Evolutionary conservation across 2,797 vertebrate species (phyloP).

Genomic region (Petrocephalus sullivani): DNA sequence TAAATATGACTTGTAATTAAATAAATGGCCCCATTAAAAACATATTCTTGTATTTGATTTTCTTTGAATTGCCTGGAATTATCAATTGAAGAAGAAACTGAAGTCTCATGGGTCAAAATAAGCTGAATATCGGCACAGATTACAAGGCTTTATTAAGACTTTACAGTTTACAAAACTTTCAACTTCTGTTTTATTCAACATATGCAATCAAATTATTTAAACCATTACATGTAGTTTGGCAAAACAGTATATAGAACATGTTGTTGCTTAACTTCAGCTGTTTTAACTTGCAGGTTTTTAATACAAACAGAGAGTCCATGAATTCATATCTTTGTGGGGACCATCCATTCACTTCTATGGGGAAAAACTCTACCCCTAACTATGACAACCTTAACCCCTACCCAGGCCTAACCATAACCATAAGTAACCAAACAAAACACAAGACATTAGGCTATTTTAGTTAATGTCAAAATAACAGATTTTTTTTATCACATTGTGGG

Average conservation of each 20-base stretch:
- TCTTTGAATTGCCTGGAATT: neutral
- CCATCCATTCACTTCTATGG: neutral
- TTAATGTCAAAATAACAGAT: neutral
- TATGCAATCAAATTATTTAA: neutral
- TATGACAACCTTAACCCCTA: neutral
- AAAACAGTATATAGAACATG: neutral
- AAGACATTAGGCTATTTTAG: neutral
- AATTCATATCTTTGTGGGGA: neutral
- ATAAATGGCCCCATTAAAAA: conserved; percentile 51
- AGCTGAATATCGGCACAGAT: neutral
- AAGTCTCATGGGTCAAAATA: neutral
- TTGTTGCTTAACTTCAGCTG: neutral
- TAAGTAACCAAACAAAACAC: neutral
- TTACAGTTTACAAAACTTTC: neutral
- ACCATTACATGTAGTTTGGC: neutral
- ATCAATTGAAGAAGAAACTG: neutral
- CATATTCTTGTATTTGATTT: neutral
- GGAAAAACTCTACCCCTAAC: neutral
- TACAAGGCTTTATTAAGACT: neutral
- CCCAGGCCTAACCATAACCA: neutral
- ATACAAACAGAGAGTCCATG: neutral
- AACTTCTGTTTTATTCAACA: neutral
- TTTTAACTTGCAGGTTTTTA: neutral
- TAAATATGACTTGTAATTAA: conserved; percentile 62
- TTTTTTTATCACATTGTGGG: neutral